These are phyloP conservation scores for Odontamblyopus rebecca DNA, from an alignment of 2,797 vertebrate species.

Conservation along the genomic window DNA sequence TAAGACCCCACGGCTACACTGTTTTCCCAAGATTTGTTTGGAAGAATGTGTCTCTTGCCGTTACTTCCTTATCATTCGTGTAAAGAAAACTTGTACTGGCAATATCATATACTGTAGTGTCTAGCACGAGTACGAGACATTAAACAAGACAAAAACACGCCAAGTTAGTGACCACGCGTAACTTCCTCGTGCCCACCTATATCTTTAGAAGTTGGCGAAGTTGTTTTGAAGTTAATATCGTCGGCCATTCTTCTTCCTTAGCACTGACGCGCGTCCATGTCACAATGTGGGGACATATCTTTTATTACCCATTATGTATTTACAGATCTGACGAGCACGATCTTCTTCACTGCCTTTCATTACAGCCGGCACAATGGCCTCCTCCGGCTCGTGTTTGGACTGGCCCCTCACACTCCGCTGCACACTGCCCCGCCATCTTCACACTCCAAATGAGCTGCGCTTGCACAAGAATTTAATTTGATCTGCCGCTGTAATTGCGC, in stretches of 20 bases:
- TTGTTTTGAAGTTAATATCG: not conserved
- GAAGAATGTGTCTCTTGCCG: too few relatives aligned
- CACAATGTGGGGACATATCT: slow-evolving; percentile 1
- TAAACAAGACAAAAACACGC: too few relatives aligned
- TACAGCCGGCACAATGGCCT: slow-evolving; percentile 79
- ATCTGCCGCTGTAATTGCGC: slow-evolving; percentile 79
- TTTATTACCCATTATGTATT: slow-evolving; percentile 7
- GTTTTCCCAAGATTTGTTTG: too few relatives aligned
- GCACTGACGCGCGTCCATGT: not conserved
- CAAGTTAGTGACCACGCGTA: too few relatives aligned
- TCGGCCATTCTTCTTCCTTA: not conserved
- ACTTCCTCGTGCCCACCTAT: not conserved
- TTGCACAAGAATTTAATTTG: slow-evolving; percentile 82
- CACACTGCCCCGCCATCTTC: slow-evolving; percentile 74
- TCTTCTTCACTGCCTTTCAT: slow-evolving; percentile 77
- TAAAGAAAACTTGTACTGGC: too few relatives aligned
- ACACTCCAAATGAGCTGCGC: slow-evolving; percentile 80
- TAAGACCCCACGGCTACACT: too few relatives aligned
- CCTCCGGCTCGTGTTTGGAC: slow-evolving; percentile 74
- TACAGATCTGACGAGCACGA: not conserved
- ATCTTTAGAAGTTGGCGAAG: not conserved
- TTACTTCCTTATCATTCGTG: too few relatives aligned
- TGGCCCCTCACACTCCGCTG: slow-evolving; percentile 74
- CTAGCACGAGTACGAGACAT: too few relatives aligned
- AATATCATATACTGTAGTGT: too few relatives aligned